Percentiles rank a stretch among this genome's conserved stretches.
Conservation (phyloP, 2,888 invertebrate species). For the Brenthis ino region DNA sequence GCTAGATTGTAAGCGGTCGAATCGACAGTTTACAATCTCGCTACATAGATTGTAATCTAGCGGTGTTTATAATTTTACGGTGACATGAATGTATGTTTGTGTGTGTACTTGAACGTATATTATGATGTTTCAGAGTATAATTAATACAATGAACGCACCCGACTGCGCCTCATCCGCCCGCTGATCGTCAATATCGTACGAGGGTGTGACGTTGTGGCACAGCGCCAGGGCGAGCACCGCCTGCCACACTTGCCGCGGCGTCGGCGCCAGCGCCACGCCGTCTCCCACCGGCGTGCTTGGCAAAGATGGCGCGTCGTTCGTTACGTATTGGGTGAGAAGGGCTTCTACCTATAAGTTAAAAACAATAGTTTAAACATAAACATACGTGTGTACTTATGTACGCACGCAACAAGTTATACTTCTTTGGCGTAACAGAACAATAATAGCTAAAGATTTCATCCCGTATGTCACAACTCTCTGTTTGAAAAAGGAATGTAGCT, state of each 20-base stretch:
- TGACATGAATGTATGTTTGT: not conserved
- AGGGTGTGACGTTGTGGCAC: slow-evolving; percentile 99
- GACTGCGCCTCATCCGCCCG: slow-evolving; percentile 64
- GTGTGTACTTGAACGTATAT: no score
- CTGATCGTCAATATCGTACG: slow-evolving; percentile 85
- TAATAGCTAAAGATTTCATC: no score
- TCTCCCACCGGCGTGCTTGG: slow-evolving; percentile 70
- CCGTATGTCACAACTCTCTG: no score
- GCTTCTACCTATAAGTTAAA: slow-evolving; percentile 63
- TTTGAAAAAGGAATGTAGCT: no score
- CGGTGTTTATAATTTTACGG: no score
- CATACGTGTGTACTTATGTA: no score
- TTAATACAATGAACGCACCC: slow-evolving; percentile 45
- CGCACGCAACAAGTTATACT: no score
- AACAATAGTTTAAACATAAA: no score
- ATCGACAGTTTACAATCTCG: no score
- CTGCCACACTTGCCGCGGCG: slow-evolving; percentile 88
- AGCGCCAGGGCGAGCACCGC: slow-evolving; percentile 96
- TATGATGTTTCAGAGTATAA: not conserved
- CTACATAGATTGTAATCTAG: no score
- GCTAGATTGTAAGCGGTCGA: no score
- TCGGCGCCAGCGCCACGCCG: slow-evolving; percentile 44
- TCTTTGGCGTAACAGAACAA: no score
- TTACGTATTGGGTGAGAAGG: slow-evolving; percentile 71
- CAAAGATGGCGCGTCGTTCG: slow-evolving; percentile 64